These are phyloP conservation scores for Nasua narica DNA, from an alignment of 2,797 vertebrate species.

Conservation along the genomic window DNA sequence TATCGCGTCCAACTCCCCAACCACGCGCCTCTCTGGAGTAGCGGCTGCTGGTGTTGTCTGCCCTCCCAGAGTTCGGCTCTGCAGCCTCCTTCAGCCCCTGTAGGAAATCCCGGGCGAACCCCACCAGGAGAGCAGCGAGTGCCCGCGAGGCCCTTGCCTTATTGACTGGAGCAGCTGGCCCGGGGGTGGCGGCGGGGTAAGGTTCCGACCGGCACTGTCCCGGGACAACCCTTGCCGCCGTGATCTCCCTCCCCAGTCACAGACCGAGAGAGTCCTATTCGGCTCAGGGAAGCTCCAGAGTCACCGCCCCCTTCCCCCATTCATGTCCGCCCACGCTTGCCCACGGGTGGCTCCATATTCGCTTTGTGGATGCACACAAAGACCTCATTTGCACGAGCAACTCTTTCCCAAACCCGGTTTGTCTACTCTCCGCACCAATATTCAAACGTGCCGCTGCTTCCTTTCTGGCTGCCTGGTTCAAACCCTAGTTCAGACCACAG, in stretches of 20 bases:
- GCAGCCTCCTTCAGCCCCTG: rapidly evolving
- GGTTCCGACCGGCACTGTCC: neutral
- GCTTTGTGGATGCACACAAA: neutral
- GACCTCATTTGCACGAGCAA: neutral
- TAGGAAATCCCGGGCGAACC: neutral
- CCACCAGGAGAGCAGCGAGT: neutral
- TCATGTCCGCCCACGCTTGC: neutral
- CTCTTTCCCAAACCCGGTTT: neutral
- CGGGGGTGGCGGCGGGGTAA: neutral
- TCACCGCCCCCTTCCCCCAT: rapidly evolving
- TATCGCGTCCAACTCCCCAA: rapidly evolving
- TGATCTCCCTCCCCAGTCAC: neutral
- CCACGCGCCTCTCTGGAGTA: rapidly evolving
- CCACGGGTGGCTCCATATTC: neutral
- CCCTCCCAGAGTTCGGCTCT: neutral
- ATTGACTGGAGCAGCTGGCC: slow-evolving; percentile 69
- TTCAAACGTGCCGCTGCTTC: rapidly evolving
- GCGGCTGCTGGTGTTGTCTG: too few relatives aligned
- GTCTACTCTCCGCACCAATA: neutral
- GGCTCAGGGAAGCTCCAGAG: neutral
- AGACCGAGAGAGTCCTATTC: rapidly evolving
- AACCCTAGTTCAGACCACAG: neutral
- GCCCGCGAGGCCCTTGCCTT: neutral
- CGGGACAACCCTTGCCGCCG: neutral
- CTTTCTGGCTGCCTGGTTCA: neutral